Conservation (phyloP, 37 sponge, comb jelly and placozoan genomes). For the Dysidea cf. avara region DNA sequence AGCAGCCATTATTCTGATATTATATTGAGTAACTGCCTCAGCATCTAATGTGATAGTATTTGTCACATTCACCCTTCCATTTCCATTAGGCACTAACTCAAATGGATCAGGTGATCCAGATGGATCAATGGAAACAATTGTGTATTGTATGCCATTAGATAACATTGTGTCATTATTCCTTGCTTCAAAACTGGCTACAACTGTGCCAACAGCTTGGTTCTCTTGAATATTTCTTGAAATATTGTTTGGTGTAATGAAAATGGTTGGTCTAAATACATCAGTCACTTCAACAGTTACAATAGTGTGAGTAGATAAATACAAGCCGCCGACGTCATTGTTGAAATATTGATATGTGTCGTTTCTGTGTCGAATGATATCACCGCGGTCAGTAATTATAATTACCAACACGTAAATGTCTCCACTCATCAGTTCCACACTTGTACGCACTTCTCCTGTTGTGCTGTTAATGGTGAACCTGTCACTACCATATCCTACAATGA, state of each 20-base stretch:
- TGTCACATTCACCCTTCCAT: conserved; percentile 20
- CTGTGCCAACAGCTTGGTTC: background rate
- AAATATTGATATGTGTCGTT: too few species aligned
- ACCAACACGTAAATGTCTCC: conserved; percentile 60
- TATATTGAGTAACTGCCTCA: conserved; percentile 20
- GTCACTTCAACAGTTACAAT: conserved; percentile 57
- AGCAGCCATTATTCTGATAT: conserved; percentile 39
- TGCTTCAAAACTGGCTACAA: conserved; percentile 19
- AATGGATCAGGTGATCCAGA: conserved; percentile 12
- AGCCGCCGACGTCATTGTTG: too few species aligned
- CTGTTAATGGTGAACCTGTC: conserved; percentile 52
- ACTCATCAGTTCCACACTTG: conserved; percentile 33
- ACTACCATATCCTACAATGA: conserved; percentile 61
- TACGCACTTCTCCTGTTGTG: conserved; percentile 52
- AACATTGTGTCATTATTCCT: conserved; percentile 18
- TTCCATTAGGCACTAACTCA: background rate
- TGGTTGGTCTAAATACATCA: conserved; percentile 14
- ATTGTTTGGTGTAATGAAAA: conserved; percentile 28
- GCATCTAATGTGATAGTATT: conserved; percentile 31
- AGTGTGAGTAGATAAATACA: conserved; percentile 50
- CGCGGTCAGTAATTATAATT: conserved; percentile 61
- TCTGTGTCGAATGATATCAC: conserved; percentile 18
- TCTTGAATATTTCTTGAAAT: conserved; percentile 36
- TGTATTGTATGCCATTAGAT: conserved; percentile 33
- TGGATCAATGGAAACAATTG: conserved; percentile 25